Conservation (phyloP, 2,888 invertebrate genomes). For the Caradrina clavipalpis region DNA sequence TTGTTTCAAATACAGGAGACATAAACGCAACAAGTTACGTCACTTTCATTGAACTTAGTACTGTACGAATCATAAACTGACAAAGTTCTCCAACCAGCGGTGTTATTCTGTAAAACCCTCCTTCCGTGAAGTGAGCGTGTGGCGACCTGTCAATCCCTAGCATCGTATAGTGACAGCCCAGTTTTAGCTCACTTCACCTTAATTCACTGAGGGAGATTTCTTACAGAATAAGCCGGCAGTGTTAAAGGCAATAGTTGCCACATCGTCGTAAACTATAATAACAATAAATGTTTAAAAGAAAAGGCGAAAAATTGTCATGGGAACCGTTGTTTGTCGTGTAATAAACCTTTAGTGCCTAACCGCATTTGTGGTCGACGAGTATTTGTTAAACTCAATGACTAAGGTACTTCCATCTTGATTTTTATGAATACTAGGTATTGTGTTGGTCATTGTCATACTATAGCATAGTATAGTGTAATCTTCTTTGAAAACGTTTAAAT, state of each 20-base stretch:
- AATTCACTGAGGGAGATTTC: no score
- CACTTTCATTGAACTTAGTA: slow-evolving; percentile 32
- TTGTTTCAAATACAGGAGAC: slow-evolving; percentile 19
- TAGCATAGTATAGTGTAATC: no score
- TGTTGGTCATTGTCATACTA: neutral
- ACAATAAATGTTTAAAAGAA: slow-evolving; percentile 51
- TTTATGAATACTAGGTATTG: slow-evolving; percentile 22
- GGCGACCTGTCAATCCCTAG: no score
- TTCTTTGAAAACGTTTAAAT: neutral
- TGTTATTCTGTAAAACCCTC: no score
- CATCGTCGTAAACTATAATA: slow-evolving; percentile 34
- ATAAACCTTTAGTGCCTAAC: slow-evolving; percentile 56
- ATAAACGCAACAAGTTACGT: slow-evolving; percentile 19
- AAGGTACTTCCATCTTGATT: slow-evolving; percentile 12
- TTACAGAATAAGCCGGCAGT: no score
- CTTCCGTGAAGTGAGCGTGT: no score
- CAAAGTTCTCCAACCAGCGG: slow-evolving; percentile 33
- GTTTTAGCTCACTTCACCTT: no score
- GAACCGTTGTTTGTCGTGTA: slow-evolving; percentile 34
- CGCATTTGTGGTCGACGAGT: slow-evolving; percentile 59
- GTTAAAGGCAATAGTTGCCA: slow-evolving; percentile 27
- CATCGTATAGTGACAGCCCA: no score
- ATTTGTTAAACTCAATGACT: slow-evolving; percentile 58
- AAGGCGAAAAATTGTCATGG: slow-evolving; percentile 39
- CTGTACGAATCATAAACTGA: slow-evolving; percentile 36